Conservation (phyloP, 2,888 invertebrate species). For the Xanthia togata region DNA sequence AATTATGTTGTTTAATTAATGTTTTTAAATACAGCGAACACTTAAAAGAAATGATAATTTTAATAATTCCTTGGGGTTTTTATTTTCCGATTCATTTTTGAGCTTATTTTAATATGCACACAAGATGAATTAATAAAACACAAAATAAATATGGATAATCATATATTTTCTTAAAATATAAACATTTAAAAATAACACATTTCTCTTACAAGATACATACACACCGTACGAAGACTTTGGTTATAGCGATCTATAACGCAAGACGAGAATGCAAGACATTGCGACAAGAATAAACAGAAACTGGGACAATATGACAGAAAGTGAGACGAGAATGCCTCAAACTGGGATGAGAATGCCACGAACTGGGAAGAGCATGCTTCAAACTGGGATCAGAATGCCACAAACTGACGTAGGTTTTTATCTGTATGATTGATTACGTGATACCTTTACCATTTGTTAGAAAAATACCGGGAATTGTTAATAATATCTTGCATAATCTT, state of each 20-base stretch:
- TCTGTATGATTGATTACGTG: background rate
- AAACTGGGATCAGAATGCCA: background rate
- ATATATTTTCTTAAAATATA: conserved; percentile 68
- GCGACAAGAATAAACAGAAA: background rate
- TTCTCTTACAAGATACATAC: conserved; percentile 55
- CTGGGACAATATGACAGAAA: background rate
- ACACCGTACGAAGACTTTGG: conserved; percentile 56
- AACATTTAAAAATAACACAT: conserved; percentile 65
- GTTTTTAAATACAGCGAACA: background rate
- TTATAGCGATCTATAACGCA: conserved; percentile 38
- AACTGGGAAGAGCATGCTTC: background rate
- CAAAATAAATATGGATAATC: conserved; percentile 55
- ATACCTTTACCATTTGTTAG: background rate
- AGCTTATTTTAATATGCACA: background rate
- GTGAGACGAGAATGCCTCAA: background rate
- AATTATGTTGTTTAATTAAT: background rate
- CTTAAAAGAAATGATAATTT: no score
- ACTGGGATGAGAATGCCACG: background rate
- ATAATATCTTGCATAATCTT: conserved; percentile 15
- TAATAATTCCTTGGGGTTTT: conserved; percentile 3
- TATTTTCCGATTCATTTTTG: no score
- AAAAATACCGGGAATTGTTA: no score
- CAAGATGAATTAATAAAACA: conserved; percentile 39
- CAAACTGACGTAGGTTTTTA: background rate
- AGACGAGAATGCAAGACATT: conserved; percentile 39